phyloP scores from a whole-genome alignment of 2,888 invertebrate genomes.

The Coecobrya sp. region DNA sequence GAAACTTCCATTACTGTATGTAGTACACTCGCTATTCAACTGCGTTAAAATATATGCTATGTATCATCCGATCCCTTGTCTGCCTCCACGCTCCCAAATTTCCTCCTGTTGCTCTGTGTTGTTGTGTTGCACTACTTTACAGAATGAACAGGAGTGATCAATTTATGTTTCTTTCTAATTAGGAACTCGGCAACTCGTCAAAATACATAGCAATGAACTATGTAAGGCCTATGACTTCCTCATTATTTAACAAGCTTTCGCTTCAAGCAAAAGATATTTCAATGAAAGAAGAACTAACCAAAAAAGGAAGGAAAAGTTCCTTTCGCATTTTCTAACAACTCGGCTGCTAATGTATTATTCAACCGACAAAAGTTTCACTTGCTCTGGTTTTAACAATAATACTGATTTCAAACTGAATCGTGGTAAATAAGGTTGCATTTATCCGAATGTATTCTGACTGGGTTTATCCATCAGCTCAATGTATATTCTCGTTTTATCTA shows the following conservation, averaged over 20 bases:
- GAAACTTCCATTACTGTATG: too few species aligned
- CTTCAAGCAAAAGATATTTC: not conserved
- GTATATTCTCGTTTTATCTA: not conserved
- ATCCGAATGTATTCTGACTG: not conserved
- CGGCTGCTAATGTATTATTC: slow-evolving; percentile 6
- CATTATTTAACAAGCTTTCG: not conserved
- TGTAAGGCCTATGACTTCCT: not conserved
- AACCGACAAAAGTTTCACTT: not conserved
- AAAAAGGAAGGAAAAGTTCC: not conserved
- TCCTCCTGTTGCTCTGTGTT: not conserved
- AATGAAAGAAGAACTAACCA: not conserved
- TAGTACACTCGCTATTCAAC: too few species aligned
- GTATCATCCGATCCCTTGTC: too few species aligned
- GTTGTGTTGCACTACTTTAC: not conserved
- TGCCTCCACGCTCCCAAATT: not conserved
- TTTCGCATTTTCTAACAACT: not conserved
- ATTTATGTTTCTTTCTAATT: not conserved
- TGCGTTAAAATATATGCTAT: too few species aligned
- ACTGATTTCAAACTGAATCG: not conserved
- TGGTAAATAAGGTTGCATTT: not conserved
- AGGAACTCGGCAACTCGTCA: not conserved
- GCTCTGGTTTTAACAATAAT: not conserved
- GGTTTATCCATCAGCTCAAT: not conserved
- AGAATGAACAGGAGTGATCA: not conserved
- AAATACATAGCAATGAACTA: not conserved